Percentiles rank a stretch among this genome's conserved stretches.
phyloP scores from a whole-genome alignment of 2,113 vertebrate species.

The Pluvialis apricaria region DNA sequence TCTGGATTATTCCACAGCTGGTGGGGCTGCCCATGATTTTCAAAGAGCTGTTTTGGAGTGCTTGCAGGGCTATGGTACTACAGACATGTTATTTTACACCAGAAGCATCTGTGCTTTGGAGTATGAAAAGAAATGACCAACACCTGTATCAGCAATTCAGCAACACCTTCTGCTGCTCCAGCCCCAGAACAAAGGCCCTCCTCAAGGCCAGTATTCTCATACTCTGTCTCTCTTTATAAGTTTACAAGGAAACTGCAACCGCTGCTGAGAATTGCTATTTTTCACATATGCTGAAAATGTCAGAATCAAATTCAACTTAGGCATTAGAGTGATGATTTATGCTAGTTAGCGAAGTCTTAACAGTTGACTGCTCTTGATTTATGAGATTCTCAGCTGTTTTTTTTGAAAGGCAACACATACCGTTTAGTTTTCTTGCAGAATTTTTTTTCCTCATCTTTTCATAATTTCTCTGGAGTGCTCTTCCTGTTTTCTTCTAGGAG shows the following conservation, averaged over 20 bases:
- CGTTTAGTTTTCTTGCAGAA: slow-evolving; percentile 46
- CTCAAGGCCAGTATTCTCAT: background rate
- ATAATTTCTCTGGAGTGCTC: slow-evolving; percentile 14
- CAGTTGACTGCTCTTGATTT: background rate
- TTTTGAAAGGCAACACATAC: background rate
- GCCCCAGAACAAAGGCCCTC: background rate
- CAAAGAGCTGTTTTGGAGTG: background rate
- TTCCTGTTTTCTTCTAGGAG: background rate
- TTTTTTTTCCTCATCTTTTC: slow-evolving; percentile 39
- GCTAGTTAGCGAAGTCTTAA: background rate
- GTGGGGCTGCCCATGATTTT: background rate
- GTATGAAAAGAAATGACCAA: background rate
- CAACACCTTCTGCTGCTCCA: background rate
- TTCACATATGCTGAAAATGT: background rate
- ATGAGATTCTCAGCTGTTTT: background rate
- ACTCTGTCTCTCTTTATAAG: accelerated
- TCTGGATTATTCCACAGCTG: background rate
- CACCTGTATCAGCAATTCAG: background rate
- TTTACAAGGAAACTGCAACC: background rate
- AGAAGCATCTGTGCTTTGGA: background rate
- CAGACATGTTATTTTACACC: accelerated
- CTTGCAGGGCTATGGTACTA: background rate
- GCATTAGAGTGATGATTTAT: background rate
- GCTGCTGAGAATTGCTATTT: background rate
- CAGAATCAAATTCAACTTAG: background rate